Conservation (phyloP, 2,113 vertebrate species). For the Cyanoramphus novaezelandiae region DNA sequence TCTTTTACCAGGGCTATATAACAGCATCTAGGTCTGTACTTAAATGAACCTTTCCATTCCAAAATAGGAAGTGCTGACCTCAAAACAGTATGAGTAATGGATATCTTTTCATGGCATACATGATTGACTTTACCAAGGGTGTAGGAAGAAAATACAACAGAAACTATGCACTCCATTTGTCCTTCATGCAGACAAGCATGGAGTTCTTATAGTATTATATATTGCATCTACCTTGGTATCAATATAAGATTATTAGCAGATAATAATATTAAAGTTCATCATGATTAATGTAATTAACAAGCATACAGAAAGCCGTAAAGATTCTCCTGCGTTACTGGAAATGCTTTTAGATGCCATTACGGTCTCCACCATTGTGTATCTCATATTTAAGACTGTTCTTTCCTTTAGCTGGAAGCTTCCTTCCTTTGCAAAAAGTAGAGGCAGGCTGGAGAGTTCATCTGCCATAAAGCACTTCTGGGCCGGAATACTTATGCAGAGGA, state of each 20-base stretch:
- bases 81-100: conserved; percentile 22
- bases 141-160: conserved; percentile 1
- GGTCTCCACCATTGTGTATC: conserved; percentile 18
- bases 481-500: conserved; percentile 35
- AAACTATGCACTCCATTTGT: conserved; percentile 27
- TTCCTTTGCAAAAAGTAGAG: not conserved
- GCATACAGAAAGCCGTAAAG: conserved; percentile 41
- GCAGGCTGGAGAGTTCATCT: not conserved
- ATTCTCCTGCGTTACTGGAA: conserved; percentile 51
- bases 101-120: conserved; percentile 33
- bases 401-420: conserved; percentile 43
- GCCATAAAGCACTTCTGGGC: conserved; percentile 34
- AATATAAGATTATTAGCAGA: conserved; percentile 38
- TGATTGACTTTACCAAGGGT: conserved; percentile 38
- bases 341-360: conserved; percentile 63
- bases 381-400: conserved; percentile 25
- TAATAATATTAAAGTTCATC: conserved; percentile 40
- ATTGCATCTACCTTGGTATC: conserved; percentile 10
- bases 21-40: not conserved
- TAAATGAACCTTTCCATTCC: conserved; percentile 49
- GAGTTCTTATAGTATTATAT: conserved; percentile 5
- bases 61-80: conserved; percentile 54
- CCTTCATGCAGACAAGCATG: conserved; percentile 19
- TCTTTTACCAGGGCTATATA: not conserved
- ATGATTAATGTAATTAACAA: conserved; percentile 57